Base-by-base conservation (phyloP, 2,888 invertebrate genomes). In the Elysia crispata region DNA sequence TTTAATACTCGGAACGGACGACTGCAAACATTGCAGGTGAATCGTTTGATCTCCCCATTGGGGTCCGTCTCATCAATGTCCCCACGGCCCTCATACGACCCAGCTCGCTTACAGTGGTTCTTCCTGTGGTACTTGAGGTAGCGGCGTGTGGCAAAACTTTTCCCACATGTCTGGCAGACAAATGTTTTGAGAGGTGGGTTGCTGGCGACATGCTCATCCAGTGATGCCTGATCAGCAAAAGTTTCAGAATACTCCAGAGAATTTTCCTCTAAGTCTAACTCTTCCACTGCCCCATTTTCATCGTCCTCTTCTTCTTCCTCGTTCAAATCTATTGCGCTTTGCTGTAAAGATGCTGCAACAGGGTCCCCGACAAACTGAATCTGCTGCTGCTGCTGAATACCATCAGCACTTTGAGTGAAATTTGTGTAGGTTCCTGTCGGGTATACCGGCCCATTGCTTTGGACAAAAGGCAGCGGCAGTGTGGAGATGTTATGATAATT, bases 81-180 rank as follows among this genome's bases (percentile, higher is more conserved):
- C 41, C 69, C 69, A 6, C 76, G 67, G 18, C 80, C 80, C 54
- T 80, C 80, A 33, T 80, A 80, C 6, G 80, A 80, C 13, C 80
- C 80, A 1, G 79, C 79, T 25, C 81, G 67, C 31, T 81, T 81
- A 23, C 79, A 79, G 62, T 81, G 81, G 67, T 76, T 81, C 25
- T 81, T 81, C 23, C 73, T 49, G 62, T 81, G 81, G 72, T 76
- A 79, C n/a, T 79, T 79, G 57, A 81, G 79, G 76, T 81, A 79
- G 20, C 81, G 64, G 50, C 76, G 54, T 13, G 79, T 79, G 33
- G 79, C 81, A 73, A 81, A 81, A 6, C 81, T 75, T 20, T 81
- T 81, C 15, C 76, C 67, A 62, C 81, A 81, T 30, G 79, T 81
- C n/a, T 79, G 75, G 75, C 81, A 81, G 23, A 79, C 75, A 66